Percentiles rank a stretch among this genome's conserved stretches.
Evolutionary conservation across 2,113 vertebrate genomes (phyloP).

Genomic region (Eidolon helvum): DNA sequence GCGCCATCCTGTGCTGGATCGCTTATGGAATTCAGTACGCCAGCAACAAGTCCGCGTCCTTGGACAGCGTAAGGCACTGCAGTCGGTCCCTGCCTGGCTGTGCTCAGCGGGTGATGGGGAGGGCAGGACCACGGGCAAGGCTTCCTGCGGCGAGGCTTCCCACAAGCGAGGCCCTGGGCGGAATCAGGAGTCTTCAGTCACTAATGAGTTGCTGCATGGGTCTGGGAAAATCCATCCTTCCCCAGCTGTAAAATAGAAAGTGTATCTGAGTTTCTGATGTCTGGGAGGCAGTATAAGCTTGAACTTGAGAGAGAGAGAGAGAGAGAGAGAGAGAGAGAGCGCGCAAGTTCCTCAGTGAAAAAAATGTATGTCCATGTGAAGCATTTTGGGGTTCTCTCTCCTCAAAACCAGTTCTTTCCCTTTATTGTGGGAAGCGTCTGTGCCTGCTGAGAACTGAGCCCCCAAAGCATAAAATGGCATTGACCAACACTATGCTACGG

Average conservation of each 20-base stretch:
- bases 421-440: neutral
- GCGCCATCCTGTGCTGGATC: constrained; percentile 86
- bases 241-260: neutral
- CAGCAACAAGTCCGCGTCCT: constrained; percentile 57
- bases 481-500: neutral
- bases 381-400: neutral
- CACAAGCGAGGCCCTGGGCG: neutral
- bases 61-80: constrained; percentile 82
- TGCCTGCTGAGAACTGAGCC: neutral
- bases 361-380: neutral
- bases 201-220: neutral
- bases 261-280: neutral
- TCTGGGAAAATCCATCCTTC: neutral
- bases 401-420: neutral
- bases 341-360: neutral
- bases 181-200: neutral
- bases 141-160: too few relatives aligned
- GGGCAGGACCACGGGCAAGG: neutral
- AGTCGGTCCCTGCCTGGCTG: neutral
- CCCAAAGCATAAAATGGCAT: neutral
- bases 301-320: neutral
- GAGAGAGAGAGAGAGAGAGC: neutral
- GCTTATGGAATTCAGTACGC: constrained; percentile 83
- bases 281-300: neutral
- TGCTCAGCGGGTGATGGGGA: neutral